These are phyloP conservation scores for Cataglyphis hispanica DNA, from an alignment of 1,140 invertebrate species.

Conservation along the genomic window DNA sequence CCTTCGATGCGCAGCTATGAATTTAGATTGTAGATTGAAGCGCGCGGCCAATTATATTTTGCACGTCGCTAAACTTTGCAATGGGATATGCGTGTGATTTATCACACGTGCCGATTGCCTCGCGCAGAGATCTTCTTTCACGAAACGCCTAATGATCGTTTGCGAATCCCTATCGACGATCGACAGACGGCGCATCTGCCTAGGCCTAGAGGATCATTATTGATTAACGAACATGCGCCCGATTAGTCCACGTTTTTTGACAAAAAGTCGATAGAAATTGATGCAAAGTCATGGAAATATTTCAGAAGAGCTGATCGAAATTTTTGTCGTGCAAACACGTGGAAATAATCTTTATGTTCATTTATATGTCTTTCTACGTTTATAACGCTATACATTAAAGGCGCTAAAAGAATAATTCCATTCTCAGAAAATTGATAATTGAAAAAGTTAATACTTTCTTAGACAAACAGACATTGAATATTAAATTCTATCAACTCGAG, in stretches of 20 bases:
- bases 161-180: conserved; percentile 71
- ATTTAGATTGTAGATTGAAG: conserved; percentile 73
- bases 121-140: conserved; percentile 44
- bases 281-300: background rate
- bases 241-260: background rate
- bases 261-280: background rate
- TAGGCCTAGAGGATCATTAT: conserved; percentile 21
- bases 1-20: conserved; percentile 47
- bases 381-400: background rate
- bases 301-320: background rate
- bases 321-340: background rate
- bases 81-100: conserved; percentile 70
- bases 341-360: background rate
- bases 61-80: conserved; percentile 63
- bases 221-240: conserved; percentile 12
- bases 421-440: background rate
- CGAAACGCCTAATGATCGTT: conserved; percentile 71
- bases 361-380: background rate
- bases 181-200: conserved; percentile 56
- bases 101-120: conserved; percentile 65
- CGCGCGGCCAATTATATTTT: conserved; percentile 67
- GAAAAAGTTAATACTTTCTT: background rate
- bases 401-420: background rate
- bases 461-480: background rate
- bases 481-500: background rate